Conservation (phyloP, 2,113 vertebrate genomes). For the Hippocampus comes region DNA sequence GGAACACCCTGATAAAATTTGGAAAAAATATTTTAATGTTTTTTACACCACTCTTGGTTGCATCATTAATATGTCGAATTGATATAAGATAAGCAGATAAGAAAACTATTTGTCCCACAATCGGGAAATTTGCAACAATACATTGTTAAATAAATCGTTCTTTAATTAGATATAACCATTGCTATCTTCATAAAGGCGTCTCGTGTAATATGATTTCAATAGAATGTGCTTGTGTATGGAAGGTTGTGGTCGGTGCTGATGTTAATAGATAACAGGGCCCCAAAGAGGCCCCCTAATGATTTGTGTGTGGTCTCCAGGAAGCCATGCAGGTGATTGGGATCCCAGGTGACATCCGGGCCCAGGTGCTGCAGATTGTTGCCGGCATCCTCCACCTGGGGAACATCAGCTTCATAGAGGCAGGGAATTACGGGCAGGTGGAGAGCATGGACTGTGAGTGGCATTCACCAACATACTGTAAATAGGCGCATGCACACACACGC, state of each 20-base stretch:
- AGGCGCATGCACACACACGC: not conserved
- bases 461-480: not conserved
- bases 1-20: too few species aligned
- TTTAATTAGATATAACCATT: not conserved
- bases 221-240: not conserved
- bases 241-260: not conserved
- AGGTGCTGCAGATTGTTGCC: conserved; percentile 86
- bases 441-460: conserved; percentile 84
- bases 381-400: conserved; percentile 94
- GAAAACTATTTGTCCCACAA: too few species aligned
- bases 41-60: too few species aligned
- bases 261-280: not conserved
- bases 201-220: not conserved
- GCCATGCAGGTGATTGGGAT: conserved; percentile 96
- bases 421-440: conserved; percentile 92
- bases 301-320: conserved; percentile 67
- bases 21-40: too few species aligned
- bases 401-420: conserved; percentile 86
- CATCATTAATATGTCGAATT: too few species aligned
- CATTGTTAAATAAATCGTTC: not conserved
- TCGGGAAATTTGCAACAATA: too few species aligned
- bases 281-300: not conserved
- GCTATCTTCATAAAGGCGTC: too few species aligned
- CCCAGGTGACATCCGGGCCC: conserved; percentile 71
- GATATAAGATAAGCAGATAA: too few species aligned